A percentile compares a stretch with the other conserved stretches of the same genome.
These are phyloP conservation scores for Polypterus bichir DNA, from an alignment of 2,113 vertebrate species.

Conservation along the genomic window DNA sequence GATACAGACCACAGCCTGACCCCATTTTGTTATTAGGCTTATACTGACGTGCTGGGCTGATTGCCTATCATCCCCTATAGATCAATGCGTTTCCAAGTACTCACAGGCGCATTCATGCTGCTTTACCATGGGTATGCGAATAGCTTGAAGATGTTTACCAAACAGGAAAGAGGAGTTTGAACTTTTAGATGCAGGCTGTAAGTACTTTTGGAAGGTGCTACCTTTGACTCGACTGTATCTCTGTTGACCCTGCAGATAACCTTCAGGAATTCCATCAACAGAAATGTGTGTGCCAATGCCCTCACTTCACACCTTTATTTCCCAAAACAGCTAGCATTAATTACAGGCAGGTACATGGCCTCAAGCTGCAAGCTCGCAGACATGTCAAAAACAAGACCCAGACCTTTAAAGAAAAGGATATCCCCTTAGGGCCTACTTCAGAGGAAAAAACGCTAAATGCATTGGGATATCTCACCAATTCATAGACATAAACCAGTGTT, in stretches of 20 bases:
- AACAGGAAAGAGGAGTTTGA: constrained; percentile 6
- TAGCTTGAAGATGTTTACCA: constrained; percentile 13
- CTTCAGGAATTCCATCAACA: constrained; percentile 15
- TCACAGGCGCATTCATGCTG: background rate
- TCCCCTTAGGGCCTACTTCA: background rate
- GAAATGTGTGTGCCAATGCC: constrained; percentile 4
- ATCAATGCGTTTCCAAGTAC: background rate
- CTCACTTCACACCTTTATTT: constrained; percentile 4
- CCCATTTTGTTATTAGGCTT: too few species aligned
- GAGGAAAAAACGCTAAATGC: background rate
- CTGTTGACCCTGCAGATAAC: constrained; percentile 12
- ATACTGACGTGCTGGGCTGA: background rate
- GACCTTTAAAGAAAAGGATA: background rate
- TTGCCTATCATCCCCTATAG: background rate
- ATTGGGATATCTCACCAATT: background rate
- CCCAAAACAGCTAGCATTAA: constrained; percentile 7
- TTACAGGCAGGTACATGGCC: constrained; percentile 11
- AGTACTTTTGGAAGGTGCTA: constrained; percentile 14
- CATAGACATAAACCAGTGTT: constrained; percentile 1
- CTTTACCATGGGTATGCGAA: background rate
- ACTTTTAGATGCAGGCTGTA: constrained; percentile 5
- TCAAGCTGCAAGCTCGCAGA: constrained; percentile 1
- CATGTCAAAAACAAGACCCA: constrained; percentile 9
- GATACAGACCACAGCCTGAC: too few species aligned
- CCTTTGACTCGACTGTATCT: constrained; percentile 8